Base-by-base conservation (phyloP, 1,140 invertebrate genomes). In the Wasmannia auropunctata region DNA sequence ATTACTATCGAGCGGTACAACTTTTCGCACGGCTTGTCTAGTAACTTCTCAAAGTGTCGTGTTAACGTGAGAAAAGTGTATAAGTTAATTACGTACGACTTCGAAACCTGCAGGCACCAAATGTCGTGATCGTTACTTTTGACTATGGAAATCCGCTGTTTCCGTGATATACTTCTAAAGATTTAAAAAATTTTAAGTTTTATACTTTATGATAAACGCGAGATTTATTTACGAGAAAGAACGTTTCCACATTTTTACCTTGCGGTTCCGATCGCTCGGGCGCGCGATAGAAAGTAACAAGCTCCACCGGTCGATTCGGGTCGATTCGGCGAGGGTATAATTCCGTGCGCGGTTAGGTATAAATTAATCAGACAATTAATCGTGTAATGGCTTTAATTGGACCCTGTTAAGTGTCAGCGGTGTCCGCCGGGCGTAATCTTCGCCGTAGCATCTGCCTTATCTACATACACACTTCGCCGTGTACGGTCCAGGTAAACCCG, bases 281-380 rank as follows among this genome's bases (percentile, higher is more conserved):
- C 5, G 31, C 28, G 40, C 63, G 54, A 69, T 25, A 40, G 63
- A 69, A 79, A 79, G 58, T 79, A 77, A 70, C 46, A 14, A 70
- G 63, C 54, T 69, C 34, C 46, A 25, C 19, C 76, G 60, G n/a
- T 3, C 60, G 60, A 63, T 79, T 62, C 19, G 14, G 63, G 11
- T 40, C 77, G 77, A 69, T 70, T 70, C 31, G 19, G 79, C 62
- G 79, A 86, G 60, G 51, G 31, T 72, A 74, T 74, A 70, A 65
- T 69, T 62, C 85, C 84, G 49, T 34, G 67, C 77, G 46, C 46
- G 87, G 86, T 90, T 90, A 86, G 91, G 84, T 93, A 94, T 94
- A 94, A 94, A 95, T 95, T 95, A 95, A 95, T 95, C 94, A 93
- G 93, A 94, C 94, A 95, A 95, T 94, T 95, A 94, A 95, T 94